A percentile compares a stretch with the other conserved stretches of the same genome.
Evolutionary conservation across 1,140 invertebrate genomes (phyloP).

Genomic region (Acromyrmex heyeri): DNA sequence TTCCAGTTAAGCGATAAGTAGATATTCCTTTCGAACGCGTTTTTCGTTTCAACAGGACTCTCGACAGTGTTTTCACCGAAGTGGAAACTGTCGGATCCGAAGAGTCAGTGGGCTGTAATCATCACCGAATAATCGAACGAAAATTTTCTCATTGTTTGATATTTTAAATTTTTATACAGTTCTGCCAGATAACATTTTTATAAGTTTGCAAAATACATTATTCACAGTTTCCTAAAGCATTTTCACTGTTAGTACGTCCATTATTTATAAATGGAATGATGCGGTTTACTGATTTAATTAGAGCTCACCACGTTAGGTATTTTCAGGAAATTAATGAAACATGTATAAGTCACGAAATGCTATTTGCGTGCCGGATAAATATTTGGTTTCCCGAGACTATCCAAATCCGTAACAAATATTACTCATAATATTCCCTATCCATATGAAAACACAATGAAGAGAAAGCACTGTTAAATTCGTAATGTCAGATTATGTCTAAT

Average conservation of each 20-base stretch:
- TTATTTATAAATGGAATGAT: constrained; percentile 11
- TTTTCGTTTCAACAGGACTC: constrained; percentile 43
- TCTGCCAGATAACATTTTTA: not conserved
- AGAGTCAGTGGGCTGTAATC: constrained; percentile 14
- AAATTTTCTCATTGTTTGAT: not conserved
- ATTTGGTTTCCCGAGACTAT: not conserved
- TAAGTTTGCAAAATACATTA: not conserved
- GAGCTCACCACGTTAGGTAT: not conserved
- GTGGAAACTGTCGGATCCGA: constrained; percentile 32
- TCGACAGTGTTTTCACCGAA: constrained; percentile 27
- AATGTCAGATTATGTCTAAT: too few species aligned
- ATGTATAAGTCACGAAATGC: constrained; percentile 33
- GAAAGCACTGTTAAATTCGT: not conserved
- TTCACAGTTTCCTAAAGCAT: not conserved
- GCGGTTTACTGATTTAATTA: constrained; percentile 42
- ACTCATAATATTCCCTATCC: constrained; percentile 57
- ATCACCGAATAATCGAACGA: constrained; percentile 5
- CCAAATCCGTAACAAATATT: constrained; percentile 19
- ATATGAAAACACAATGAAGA: constrained; percentile 15
- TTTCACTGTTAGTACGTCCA: not conserved
- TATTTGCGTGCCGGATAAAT: constrained; percentile 9
- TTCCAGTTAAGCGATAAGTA: constrained; percentile 57
- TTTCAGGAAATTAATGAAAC: not conserved
- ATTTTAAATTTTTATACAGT: constrained; percentile 2
- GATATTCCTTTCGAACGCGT: constrained; percentile 51